phyloP scores from a whole-genome alignment of 1,140 invertebrate species.

The Philotrypesis tridentata region DNA sequence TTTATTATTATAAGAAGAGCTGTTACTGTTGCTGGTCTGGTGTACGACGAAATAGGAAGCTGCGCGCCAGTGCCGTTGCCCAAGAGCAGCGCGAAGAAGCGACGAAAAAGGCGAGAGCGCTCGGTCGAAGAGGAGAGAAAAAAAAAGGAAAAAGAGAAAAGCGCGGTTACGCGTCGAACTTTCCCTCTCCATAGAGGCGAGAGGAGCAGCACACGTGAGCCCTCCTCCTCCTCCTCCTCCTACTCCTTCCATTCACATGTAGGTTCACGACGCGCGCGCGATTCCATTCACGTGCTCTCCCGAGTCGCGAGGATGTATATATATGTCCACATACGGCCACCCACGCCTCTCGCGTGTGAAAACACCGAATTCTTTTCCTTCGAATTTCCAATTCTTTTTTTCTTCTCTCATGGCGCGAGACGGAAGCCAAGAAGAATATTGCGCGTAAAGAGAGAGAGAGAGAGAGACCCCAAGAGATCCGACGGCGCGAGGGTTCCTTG shows the following conservation, averaged over 20 bases:
- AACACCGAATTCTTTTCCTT: background rate
- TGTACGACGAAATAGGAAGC: background rate
- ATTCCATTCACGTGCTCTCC: slow-evolving; percentile 56
- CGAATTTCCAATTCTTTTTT: background rate
- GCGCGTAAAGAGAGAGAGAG: too few species aligned
- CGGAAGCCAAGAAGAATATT: background rate
- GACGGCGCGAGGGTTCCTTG: background rate
- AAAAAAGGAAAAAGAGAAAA: slow-evolving; percentile 10
- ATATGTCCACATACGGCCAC: slow-evolving; percentile 11
- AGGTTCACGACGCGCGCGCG: slow-evolving; percentile 48
- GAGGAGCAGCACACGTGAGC: background rate
- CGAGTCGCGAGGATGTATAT: slow-evolving; percentile 30
- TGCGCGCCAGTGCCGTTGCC: background rate
- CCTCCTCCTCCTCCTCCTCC: slow-evolving; percentile 35
- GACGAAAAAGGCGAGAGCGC: background rate
- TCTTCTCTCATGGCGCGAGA: background rate
- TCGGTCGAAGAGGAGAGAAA: background rate
- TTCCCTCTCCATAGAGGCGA: slow-evolving; percentile 34
- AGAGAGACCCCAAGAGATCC: background rate
- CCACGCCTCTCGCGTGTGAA: background rate
- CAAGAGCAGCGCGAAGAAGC: background rate
- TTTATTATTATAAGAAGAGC: background rate
- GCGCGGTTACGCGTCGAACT: slow-evolving; percentile 1
- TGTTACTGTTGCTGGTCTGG: too few species aligned
- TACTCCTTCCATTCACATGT: slow-evolving; percentile 31